A percentile compares a stretch with the other conserved stretches of the same genome.
phyloP scores from a whole-genome alignment of 2,113 vertebrate genomes.

The Nesoenas mayeri region DNA sequence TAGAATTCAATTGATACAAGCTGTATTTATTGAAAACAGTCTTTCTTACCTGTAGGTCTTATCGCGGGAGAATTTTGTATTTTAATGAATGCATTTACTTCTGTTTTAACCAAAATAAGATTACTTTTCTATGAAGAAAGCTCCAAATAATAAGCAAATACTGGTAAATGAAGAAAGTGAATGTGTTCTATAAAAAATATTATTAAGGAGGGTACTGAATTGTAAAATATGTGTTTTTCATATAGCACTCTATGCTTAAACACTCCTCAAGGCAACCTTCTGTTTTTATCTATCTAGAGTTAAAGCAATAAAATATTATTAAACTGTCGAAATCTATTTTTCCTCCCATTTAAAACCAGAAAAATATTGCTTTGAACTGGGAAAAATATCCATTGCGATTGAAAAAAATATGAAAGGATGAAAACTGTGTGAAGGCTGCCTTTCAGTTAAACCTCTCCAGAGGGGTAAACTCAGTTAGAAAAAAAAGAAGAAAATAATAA shows the following conservation, averaged over 20 bases:
- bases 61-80: neutral
- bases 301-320: conserved; percentile 44
- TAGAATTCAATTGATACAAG: neutral
- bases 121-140: neutral
- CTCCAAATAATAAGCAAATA: conserved; percentile 5
- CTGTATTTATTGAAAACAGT: neutral
- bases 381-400: neutral
- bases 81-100: conserved; percentile 14
- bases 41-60: neutral
- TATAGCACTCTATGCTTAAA: conserved; percentile 6
- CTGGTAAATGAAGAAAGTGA: conserved; percentile 13
- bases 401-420: conserved; percentile 2
- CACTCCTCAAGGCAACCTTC: conserved; percentile 38
- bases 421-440: neutral
- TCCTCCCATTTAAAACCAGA: neutral
- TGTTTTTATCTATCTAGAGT: conserved; percentile 24
- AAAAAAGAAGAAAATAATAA: neutral
- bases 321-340: conserved; percentile 47
- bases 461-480: neutral
- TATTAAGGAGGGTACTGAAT: conserved; percentile 21
- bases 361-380: conserved; percentile 15
- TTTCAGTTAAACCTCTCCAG: conserved; percentile 41
- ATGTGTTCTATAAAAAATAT: neutral
- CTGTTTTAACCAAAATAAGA: conserved; percentile 16
- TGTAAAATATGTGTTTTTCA: conserved; percentile 38